Evolutionary conservation across 2,888 invertebrate genomes (phyloP), one percentile per base, ranked within the genome.

Genomic region (Caprella mutica): DNA sequence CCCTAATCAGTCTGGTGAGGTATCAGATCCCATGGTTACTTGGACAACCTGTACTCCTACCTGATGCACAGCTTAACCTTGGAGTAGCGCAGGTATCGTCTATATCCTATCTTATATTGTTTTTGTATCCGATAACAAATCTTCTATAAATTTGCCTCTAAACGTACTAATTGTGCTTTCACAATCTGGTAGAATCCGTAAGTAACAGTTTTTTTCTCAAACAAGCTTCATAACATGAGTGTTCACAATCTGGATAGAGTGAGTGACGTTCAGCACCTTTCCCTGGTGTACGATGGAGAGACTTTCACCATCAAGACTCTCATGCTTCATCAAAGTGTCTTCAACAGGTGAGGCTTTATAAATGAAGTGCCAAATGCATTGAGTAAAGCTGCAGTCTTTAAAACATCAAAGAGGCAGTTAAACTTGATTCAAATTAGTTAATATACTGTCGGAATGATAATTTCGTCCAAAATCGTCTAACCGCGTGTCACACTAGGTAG

Each of bases 11-110:
- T 4, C 30, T 48, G 19, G 48, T 48, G 17, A 29, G 48, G 23
- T 48, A 48, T 30, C 48, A 48, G 17, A 48, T 48, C 14, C 29
- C 21, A 5, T 48, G 48, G 48, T 30, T 48, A 30, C 29, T 48
- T 5, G 48, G 48, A 3, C 29, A 48, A 27, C 48, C 48, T n/a
- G 14, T 48, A 21, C 19, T n/a, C 5, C 30, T 48, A 21, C 48
- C 48, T 5, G 21, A 48, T 30, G n/a, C 30, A 17, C 29, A 27
- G 14, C 48, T 48, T 21, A n/a, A n/a, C n/a, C n/a, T n/a, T n/a
- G n/a, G n/a, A n/a, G n/a, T n/a, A n/a, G n/a, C n/a, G n/a, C n/a
- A n/a, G n/a, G n/a, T n/a, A n/a, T n/a, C n/a, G n/a, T n/a, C n/a
- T n/a, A n/a, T n/a, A n/a, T n/a, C n/a, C n/a, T n/a, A n/a, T n/a